A percentile compares a stretch with the other conserved stretches of the same genome.
Evolutionary conservation across 1,140 invertebrate genomes (phyloP).

Genomic region (Pemphigus obesinymphae): DNA sequence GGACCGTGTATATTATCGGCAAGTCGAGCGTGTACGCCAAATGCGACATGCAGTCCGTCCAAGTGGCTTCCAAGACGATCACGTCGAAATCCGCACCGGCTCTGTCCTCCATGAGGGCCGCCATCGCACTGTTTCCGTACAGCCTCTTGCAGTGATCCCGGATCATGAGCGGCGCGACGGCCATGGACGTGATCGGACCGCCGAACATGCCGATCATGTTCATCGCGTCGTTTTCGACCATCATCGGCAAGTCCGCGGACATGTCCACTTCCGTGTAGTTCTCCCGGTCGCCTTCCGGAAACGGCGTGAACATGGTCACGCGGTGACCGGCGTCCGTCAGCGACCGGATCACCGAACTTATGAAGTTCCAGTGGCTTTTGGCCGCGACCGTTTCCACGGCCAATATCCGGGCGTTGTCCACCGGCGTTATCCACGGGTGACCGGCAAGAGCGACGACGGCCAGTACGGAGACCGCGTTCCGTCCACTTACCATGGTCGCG

Average conservation of each 20-base stretch:
- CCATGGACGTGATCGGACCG: not conserved
- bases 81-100: not conserved
- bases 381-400: conserved; percentile 46
- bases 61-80: not conserved
- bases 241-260: not conserved
- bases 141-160: not conserved
- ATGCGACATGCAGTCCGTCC: not conserved
- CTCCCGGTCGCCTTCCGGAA: not conserved
- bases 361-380: conserved; percentile 52
- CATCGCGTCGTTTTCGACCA: not conserved
- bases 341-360: conserved; percentile 46
- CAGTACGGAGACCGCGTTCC: too few relatives aligned
- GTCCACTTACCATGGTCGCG: too few relatives aligned
- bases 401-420: conserved; percentile 22
- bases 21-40: not conserved
- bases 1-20: not conserved
- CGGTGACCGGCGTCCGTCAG: conserved; percentile 22
- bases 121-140: not conserved
- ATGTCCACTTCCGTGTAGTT: not conserved
- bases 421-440: not conserved
- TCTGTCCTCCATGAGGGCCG: not conserved
- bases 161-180: rapidly evolving
- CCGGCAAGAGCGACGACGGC: not conserved
- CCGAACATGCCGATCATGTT: not conserved
- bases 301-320: conserved; percentile 24